Conservation (phyloP, 37 sponge, comb jelly and placozoan genomes). For the Ianthella basta region DNA sequence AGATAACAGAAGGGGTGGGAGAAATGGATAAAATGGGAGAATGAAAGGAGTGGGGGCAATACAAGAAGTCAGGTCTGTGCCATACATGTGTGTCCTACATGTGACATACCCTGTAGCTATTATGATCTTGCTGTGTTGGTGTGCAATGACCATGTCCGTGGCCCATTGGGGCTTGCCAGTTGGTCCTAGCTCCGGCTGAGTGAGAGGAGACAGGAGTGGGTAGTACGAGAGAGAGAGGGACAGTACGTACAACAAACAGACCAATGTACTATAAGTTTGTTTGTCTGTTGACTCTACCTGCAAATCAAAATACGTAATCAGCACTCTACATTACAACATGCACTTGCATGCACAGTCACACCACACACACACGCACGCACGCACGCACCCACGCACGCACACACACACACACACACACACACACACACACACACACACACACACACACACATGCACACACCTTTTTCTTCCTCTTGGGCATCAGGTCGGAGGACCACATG, state of each 20-base stretch:
- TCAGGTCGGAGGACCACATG: slow-evolving; percentile 43
- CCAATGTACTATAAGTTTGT: no score
- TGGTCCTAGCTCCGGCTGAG: slow-evolving; percentile 50
- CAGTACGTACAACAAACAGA: neutral
- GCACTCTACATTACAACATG: neutral
- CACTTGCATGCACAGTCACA: neutral
- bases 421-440: neutral
- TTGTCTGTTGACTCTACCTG: no score
- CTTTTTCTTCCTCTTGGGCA: slow-evolving; percentile 52
- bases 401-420: neutral
- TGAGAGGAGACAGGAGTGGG: neutral
- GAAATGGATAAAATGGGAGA: no score
- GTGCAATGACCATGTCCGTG: slow-evolving; percentile 84
- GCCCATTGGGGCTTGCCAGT: slow-evolving; percentile 89
- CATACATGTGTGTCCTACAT: neutral
- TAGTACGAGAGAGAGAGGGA: neutral
- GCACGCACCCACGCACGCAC: neutral
- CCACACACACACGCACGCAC: slow-evolving; percentile 9
- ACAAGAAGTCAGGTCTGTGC: neutral
- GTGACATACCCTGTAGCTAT: slow-evolving; percentile 76
- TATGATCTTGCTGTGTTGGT: slow-evolving; percentile 74
- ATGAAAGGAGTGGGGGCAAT: no score
- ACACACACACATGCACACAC: slow-evolving; percentile 9
- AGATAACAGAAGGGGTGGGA: neutral
- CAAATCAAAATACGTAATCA: neutral